phyloP scores from a whole-genome alignment of 2,113 vertebrate genomes.

The Taurulus bubalis region DNA sequence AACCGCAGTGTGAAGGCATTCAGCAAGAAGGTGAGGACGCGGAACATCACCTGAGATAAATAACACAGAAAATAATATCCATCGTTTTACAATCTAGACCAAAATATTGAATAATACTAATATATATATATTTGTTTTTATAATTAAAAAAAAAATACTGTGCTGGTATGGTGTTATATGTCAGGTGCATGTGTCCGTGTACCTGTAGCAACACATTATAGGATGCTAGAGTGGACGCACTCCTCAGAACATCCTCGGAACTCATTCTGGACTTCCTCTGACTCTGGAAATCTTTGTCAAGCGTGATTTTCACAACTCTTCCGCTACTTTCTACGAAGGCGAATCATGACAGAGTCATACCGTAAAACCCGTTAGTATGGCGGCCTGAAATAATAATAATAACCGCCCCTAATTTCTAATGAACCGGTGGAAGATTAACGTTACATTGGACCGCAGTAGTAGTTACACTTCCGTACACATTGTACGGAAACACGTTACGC shows the following conservation, averaged over 20 bases:
- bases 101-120: too few species aligned
- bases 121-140: too few species aligned
- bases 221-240: slow-evolving; percentile 80
- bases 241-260: slow-evolving; percentile 78
- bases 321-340: neutral
- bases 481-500: slow-evolving; percentile 13
- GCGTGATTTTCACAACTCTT: neutral
- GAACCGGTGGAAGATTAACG: neutral
- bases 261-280: slow-evolving; percentile 72
- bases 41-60: slow-evolving; percentile 89
- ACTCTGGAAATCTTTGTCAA: neutral
- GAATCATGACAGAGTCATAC: slow-evolving; percentile 1
- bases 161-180: too few species aligned
- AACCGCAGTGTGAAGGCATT: slow-evolving; percentile 96
- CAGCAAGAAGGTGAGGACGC: slow-evolving; percentile 90
- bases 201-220: slow-evolving; percentile 86
- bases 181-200: neutral
- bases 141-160: neutral
- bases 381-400: neutral
- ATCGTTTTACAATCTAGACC: neutral
- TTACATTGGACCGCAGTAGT: neutral
- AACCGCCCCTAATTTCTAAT: neutral
- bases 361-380: neutral
- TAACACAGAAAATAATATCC: too few species aligned
- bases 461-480: slow-evolving; percentile 74